Evolutionary conservation across 2,888 invertebrate species (phyloP), one percentile per base, ranked within the genome.

Genomic region (Chrysodeixis includens): DNA sequence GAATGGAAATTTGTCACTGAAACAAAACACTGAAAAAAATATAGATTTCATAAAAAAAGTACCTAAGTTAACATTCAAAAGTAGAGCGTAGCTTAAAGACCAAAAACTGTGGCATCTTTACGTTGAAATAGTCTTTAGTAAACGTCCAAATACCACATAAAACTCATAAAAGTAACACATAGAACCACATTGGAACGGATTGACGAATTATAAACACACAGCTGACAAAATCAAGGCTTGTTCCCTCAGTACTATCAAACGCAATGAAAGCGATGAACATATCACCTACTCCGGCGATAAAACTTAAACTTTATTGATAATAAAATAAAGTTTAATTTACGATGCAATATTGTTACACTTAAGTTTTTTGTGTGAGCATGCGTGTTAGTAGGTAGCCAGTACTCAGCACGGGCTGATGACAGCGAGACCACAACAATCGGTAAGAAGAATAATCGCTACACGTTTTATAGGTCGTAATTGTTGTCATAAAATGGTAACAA

Each of bases 401-500:
- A 84, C 83, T 74, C 81, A 85, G 86, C 85, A 81, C 83, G 82
- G 86, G 81, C 88, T 87, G 93, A 92, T 92, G 93, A 92, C 93
- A 93, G 92, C 84, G 83, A 86, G 87, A 89, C 92, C 93, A 88
- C 93, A 92, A 92, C 91, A 92, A 93, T 93, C 89, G 92, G 90
- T 90, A 90, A 90, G 88, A 88, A 87, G 89, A 92, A 94, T 94
- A 93, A 93, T 93, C 92, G 91, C 90, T 92, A 92, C 92, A 92
- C 89, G 90, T 93, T 94, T 95, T 94, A 95, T 94, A 90, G 94
- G 90, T 93, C 94, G 92, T 95, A 95, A 94, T 95, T 94, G 94
- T 93, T 93, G 93, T 93, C 93, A 92, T 95, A 94, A 95, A 95
- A 93, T 93, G 88, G 92, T 93, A 93, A 94, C 94, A 94, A 94